A percentile compares a stretch with the other conserved stretches of the same genome.
These are phyloP conservation scores for Hylia prasina DNA, from an alignment of 2,113 vertebrate species.

Conservation along the genomic window DNA sequence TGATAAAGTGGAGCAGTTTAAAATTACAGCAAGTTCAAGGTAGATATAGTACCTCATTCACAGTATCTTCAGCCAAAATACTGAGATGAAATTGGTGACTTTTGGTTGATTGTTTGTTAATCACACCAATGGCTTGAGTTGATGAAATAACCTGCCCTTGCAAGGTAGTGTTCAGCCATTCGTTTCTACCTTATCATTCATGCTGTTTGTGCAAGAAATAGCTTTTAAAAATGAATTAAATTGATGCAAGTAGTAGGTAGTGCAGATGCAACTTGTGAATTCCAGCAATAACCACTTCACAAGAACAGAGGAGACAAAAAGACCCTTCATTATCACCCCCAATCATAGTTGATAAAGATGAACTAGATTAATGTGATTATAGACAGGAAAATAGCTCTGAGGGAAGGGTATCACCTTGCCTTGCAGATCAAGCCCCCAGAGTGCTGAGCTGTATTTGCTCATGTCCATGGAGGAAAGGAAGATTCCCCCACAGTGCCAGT, in stretches of 20 bases:
- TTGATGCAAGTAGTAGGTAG: not conserved
- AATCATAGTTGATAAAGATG: not conserved
- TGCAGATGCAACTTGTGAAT: not conserved
- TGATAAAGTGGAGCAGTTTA: conserved; percentile 44
- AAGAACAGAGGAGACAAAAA: not conserved
- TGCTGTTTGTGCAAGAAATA: not conserved
- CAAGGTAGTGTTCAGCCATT: not conserved
- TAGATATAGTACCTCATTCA: not conserved
- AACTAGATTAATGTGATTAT: not conserved
- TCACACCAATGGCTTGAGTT: not conserved
- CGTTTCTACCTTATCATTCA: not conserved
- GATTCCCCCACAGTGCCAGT: not conserved
- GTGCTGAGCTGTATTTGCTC: not conserved
- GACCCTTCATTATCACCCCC: not conserved
- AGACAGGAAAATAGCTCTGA: not conserved
- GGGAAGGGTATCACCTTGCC: not conserved
- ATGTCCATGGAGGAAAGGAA: not conserved
- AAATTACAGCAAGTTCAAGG: conserved; percentile 30
- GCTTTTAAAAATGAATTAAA: not conserved
- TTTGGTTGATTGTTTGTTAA: conserved; percentile 8
- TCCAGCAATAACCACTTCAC: not conserved
- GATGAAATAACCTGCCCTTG: not conserved
- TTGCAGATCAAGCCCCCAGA: not conserved
- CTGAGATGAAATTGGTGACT: not conserved
- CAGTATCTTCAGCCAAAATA: not conserved